These are phyloP conservation scores for Nothobranchius kuhntae DNA, from an alignment of 2,113 vertebrate species.

Conservation along the genomic window DNA sequence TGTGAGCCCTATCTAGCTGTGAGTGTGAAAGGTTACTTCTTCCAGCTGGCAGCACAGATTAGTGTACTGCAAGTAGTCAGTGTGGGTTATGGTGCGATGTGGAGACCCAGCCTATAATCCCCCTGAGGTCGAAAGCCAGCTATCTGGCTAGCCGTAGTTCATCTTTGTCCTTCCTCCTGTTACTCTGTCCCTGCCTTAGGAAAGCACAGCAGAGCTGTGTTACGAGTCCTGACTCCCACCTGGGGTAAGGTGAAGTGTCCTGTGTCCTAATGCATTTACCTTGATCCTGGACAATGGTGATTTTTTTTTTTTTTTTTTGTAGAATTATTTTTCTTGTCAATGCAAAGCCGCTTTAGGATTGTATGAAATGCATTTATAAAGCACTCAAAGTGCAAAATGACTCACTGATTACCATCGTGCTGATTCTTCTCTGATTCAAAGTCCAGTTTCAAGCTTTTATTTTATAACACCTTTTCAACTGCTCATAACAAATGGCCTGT, in stretches of 20 bases:
- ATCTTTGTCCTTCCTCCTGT: constrained; percentile 51
- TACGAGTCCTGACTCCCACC: constrained; percentile 53
- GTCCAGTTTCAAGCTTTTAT: constrained; percentile 1
- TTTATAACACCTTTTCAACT: background rate
- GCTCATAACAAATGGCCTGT: background rate
- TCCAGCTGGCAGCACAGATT: constrained; percentile 25
- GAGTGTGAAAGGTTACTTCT: constrained; percentile 26
- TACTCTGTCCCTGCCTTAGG: constrained; percentile 42
- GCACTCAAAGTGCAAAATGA: constrained; percentile 17
- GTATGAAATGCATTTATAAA: constrained; percentile 28
- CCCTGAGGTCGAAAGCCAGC: constrained; percentile 36
- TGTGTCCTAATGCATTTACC: constrained; percentile 24
- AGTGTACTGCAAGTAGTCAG: constrained; percentile 28
- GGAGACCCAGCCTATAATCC: constrained; percentile 40
- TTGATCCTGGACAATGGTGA: constrained; percentile 59
- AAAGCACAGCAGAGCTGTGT: constrained; percentile 49
- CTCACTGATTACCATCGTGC: constrained; percentile 33
- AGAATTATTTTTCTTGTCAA: constrained; percentile 19
- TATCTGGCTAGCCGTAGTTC: constrained; percentile 44
- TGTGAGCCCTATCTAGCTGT: constrained; percentile 61
- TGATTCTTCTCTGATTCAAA: constrained; percentile 28
- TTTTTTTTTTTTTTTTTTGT: too few species aligned
- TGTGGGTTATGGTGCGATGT: constrained; percentile 37
- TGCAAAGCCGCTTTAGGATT: constrained; percentile 14
- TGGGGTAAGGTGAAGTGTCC: constrained; percentile 58